A percentile compares a stretch with the other conserved stretches of the same genome.
Conservation (phyloP, 2,888 invertebrate genomes). For the Belgica antarctica region DNA sequence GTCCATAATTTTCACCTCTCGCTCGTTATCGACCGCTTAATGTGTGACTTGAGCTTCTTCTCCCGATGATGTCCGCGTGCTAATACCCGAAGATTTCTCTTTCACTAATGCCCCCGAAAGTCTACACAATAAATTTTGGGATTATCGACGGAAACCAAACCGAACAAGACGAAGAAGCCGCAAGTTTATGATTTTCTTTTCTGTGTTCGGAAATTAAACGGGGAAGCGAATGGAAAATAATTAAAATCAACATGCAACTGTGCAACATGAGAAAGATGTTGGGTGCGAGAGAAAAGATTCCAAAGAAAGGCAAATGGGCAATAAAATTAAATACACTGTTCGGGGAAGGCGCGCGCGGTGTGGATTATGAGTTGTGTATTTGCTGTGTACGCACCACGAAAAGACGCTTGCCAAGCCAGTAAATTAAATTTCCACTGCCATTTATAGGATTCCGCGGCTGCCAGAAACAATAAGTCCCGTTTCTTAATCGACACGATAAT, state of each 20-base stretch:
- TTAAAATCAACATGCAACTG: conserved; percentile 10
- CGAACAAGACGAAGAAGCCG: too few species aligned
- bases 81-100: conserved; percentile 2
- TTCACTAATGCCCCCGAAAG: too few species aligned
- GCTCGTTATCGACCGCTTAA: too few species aligned
- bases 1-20: neutral
- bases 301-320: conserved; percentile 11
- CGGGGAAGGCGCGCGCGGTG: neutral
- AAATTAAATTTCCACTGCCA: conserved; percentile 5
- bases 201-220: neutral
- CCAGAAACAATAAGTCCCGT: neutral
- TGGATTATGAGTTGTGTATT: conserved; percentile 7
- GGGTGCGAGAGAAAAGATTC: conserved; percentile 8
- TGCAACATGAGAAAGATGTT: conserved; percentile 15
- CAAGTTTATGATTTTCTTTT: conserved; percentile 15
- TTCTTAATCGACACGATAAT: neutral
- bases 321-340: conserved; percentile 4
- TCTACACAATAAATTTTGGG: conserved; percentile 9
- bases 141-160: neutral
- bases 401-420: conserved; percentile 4
- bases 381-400: neutral
- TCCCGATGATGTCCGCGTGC: neutral
- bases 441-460: neutral
- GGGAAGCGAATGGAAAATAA: conserved; percentile 4
- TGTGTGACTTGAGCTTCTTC: neutral